These are phyloP conservation scores for Dinothrombium tinctorium DNA, from an alignment of 1,140 invertebrate genomes.

Conservation along the genomic window DNA sequence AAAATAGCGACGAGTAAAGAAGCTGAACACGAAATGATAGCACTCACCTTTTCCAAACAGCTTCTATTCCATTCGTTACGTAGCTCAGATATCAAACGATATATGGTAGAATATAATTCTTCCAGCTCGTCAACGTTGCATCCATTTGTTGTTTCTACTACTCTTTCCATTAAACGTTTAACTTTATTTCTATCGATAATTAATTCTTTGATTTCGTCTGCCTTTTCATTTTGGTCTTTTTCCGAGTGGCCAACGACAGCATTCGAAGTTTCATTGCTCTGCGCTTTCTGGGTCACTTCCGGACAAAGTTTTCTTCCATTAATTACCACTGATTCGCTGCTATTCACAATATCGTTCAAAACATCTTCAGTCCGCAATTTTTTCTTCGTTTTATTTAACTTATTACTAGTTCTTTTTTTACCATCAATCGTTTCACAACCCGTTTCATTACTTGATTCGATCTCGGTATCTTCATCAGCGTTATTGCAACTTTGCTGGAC, in stretches of 20 bases:
- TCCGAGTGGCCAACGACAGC: not conserved
- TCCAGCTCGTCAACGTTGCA: conserved; percentile 19
- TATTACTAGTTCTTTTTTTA: not conserved
- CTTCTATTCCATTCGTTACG: conserved; percentile 18
- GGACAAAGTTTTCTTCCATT: not conserved
- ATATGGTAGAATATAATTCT: conserved; percentile 20
- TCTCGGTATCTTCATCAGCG: not conserved
- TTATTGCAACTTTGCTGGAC: not conserved
- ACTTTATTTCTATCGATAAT: conserved; percentile 13
- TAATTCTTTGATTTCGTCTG: conserved; percentile 1
- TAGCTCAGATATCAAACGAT: conserved; percentile 19
- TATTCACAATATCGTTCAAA: not conserved
- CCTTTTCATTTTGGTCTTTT: not conserved
- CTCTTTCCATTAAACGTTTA: conserved; percentile 15
- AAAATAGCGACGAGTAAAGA: not conserved
- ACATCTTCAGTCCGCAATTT: not conserved
- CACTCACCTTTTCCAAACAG: conserved; percentile 17
- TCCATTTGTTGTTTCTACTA: conserved; percentile 18
- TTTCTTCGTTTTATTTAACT: not conserved
- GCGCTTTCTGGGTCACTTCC: not conserved
- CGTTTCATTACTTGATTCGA: not conserved
- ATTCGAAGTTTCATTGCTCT: not conserved
- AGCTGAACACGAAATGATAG: not conserved
- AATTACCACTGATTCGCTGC: not conserved
- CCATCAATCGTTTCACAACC: not conserved